phyloP scores from a whole-genome alignment of 2,888 invertebrate genomes.

The Xestobium rufovillosum region DNA sequence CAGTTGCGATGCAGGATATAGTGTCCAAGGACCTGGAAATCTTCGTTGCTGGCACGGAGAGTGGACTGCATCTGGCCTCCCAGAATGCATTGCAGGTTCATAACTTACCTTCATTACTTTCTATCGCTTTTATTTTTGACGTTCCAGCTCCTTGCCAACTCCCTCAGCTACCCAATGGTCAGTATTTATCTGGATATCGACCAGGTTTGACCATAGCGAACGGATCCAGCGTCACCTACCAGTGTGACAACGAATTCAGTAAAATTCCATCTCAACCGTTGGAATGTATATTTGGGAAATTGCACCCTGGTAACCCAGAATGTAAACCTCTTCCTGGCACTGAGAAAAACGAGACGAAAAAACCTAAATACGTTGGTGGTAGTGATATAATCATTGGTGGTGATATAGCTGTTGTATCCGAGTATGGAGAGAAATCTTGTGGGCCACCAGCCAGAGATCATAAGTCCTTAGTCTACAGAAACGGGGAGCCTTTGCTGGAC shows the following conservation, averaged over 20 bases:
- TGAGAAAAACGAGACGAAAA: constrained; percentile 28
- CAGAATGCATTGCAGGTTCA: constrained; percentile 68
- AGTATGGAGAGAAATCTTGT: constrained; percentile 45
- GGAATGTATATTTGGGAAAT: constrained; percentile 56
- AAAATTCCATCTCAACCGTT: constrained; percentile 52
- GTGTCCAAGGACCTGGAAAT: constrained; percentile 62
- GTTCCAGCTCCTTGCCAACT: constrained; percentile 60
- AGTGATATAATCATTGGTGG: constrained; percentile 46
- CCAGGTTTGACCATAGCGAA: constrained; percentile 75
- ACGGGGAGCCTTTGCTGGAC: constrained; percentile 60
- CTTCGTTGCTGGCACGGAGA: constrained; percentile 74
- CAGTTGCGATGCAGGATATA: constrained; percentile 67
- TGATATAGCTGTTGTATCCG: constrained; percentile 53
- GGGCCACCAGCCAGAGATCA: constrained; percentile 67
- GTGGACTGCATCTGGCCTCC: constrained; percentile 69
- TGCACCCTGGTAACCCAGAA: constrained; percentile 51
- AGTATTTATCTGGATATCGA: constrained; percentile 70
- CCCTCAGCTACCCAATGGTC: constrained; percentile 58
- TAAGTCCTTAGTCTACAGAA: constrained; percentile 69
- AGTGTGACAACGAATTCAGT: constrained; percentile 53
- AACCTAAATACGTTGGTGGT: constrained; percentile 39
- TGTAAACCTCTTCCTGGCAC: constrained; percentile 44
- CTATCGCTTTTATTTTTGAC: constrained; percentile 6
- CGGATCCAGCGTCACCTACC: constrained; percentile 68
- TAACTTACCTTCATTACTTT: no score